phyloP scores from a whole-genome alignment of 2,888 invertebrate species.

The Pollenia griseotomentosa region DNA sequence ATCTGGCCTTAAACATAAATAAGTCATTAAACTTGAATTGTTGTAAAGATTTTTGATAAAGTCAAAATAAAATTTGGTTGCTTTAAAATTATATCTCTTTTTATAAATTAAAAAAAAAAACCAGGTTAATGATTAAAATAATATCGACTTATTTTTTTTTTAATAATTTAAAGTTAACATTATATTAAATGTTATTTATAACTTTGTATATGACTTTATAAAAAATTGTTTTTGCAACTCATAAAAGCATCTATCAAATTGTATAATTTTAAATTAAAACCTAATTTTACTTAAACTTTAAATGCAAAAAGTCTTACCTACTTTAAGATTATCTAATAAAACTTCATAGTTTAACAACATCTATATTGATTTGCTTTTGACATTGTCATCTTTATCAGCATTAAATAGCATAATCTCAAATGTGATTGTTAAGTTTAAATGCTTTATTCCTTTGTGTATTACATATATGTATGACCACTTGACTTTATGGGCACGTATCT shows the following conservation, averaged over 20 bases:
- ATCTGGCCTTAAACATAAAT: not conserved
- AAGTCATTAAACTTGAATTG: conserved; percentile 26
- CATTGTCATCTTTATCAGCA: conserved; percentile 49
- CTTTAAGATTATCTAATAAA: conserved; percentile 61
- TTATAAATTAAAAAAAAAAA: conserved; percentile 14
- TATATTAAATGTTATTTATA: not conserved
- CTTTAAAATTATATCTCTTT: not conserved
- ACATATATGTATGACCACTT: conserved; percentile 61
- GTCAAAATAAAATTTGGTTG: conserved; percentile 1
- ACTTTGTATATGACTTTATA: not conserved
- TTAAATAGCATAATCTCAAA: not conserved
- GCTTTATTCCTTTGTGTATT: conserved; percentile 52
- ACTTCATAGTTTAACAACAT: conserved; percentile 9
- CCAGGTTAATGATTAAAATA: conserved; percentile 8
- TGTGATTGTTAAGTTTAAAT: conserved; percentile 38
- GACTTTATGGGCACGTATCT: conserved; percentile 60
- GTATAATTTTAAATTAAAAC: conserved; percentile 38
- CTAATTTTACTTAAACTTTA: conserved; percentile 16
- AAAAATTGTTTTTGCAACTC: not conserved
- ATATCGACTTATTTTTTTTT: not conserved
- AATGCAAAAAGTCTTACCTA: conserved; percentile 30
- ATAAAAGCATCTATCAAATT: conserved; percentile 8
- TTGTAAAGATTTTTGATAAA: conserved; percentile 9
- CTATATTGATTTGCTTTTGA: conserved; percentile 45
- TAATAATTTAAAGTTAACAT: not conserved